phyloP scores from a whole-genome alignment of 2,888 invertebrate species.

The Polylopha cassiicola region DNA sequence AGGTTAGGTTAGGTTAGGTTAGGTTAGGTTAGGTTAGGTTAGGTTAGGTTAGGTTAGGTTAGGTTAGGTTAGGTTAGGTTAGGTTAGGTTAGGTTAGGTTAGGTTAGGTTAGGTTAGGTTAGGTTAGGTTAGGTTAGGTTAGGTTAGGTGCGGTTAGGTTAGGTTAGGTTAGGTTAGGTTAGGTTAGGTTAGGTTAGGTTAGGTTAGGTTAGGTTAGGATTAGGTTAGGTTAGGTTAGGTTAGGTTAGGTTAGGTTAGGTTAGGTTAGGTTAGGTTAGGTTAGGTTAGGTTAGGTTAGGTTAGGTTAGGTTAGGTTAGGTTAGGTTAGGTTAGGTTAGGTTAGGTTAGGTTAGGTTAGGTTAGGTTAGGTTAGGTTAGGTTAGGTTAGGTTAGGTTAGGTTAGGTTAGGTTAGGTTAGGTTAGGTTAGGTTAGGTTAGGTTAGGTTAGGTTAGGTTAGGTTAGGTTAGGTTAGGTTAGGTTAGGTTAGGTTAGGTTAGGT shows the following conservation, averaged over 20 bases:
- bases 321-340: slow-evolving; percentile 25
- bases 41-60: slow-evolving; percentile 14
- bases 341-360: slow-evolving; percentile 25
- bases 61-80: slow-evolving; percentile 14
- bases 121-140: slow-evolving; percentile 16
- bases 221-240: slow-evolving; percentile 21
- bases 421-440: slow-evolving; percentile 14
- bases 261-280: slow-evolving; percentile 25
- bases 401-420: slow-evolving; percentile 13
- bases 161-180: slow-evolving; percentile 16
- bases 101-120: slow-evolving; percentile 11
- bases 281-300: slow-evolving; percentile 24
- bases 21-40: slow-evolving; percentile 14
- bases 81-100: slow-evolving; percentile 15
- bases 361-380: slow-evolving; percentile 25
- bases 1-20: slow-evolving; percentile 14
- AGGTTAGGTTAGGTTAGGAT: slow-evolving; percentile 15
- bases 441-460: slow-evolving; percentile 14
- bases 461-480: slow-evolving; percentile 14
- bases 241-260: slow-evolving; percentile 17
- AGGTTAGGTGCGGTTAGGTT: slow-evolving; percentile 15
- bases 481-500: slow-evolving; percentile 12
- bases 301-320: slow-evolving; percentile 24
- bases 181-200: slow-evolving; percentile 13
- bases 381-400: slow-evolving; percentile 24